A percentile compares a stretch with the other conserved stretches of the same genome.
phyloP scores from a whole-genome alignment of 2,888 invertebrate species.

The Conistra vaccinii region DNA sequence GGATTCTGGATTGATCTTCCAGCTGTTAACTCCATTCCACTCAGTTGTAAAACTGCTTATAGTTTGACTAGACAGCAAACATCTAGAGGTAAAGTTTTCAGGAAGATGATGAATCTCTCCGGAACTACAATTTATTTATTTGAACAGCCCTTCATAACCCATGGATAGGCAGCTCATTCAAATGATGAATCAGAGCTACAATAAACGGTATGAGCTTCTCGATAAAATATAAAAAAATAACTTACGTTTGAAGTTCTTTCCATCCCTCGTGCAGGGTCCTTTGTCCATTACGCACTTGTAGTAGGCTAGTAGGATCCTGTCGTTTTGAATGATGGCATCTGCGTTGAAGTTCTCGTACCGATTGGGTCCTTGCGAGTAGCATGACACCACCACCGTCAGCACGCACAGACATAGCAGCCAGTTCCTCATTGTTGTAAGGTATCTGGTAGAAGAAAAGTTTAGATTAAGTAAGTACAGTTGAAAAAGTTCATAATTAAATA shows the following conservation, averaged over 20 bases:
- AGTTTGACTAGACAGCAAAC: background rate
- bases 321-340: slow-evolving; percentile 86
- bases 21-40: background rate
- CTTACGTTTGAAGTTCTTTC: slow-evolving; percentile 88
- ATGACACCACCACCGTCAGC: slow-evolving; percentile 83
- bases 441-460: slow-evolving; percentile 15
- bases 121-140: background rate
- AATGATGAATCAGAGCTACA: background rate
- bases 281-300: slow-evolving; percentile 89
- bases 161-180: background rate
- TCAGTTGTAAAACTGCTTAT: background rate
- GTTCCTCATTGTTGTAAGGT: slow-evolving; percentile 76
- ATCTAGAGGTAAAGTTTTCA: too few species aligned
- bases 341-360: slow-evolving; percentile 87
- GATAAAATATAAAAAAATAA: slow-evolving; percentile 25
- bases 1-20: background rate
- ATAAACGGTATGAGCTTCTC: too few species aligned
- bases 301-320: slow-evolving; percentile 86
- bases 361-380: slow-evolving; percentile 78
- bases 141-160: background rate
- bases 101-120: background rate
- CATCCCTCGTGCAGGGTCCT: slow-evolving; percentile 88
- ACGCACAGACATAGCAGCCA: slow-evolving; percentile 75
- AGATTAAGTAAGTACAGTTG: too few species aligned
- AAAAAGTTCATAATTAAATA: background rate